These are phyloP conservation scores for Percina caprodes DNA, from an alignment of 2,113 vertebrate species.

Conservation along the genomic window DNA sequence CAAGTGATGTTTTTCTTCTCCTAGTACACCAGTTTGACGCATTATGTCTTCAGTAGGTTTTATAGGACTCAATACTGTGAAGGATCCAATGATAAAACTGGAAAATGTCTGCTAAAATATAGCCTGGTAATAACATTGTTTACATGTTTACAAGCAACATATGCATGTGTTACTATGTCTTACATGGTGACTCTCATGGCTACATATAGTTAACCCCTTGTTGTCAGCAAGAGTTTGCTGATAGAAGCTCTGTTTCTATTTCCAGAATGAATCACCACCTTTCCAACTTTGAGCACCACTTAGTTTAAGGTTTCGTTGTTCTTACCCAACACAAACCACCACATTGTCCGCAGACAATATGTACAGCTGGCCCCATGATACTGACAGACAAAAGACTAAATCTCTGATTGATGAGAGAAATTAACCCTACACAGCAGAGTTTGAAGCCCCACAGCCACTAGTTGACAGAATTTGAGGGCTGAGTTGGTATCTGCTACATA, in stretches of 20 bases:
- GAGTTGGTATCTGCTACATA: slow-evolving; percentile 80
- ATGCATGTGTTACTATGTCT: slow-evolving; percentile 39
- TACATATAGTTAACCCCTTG: slow-evolving; percentile 8
- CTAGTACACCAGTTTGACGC: not conserved
- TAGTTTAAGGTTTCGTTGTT: slow-evolving; percentile 41
- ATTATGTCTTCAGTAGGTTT: slow-evolving; percentile 11
- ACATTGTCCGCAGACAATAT: slow-evolving; percentile 61
- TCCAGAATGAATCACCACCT: slow-evolving; percentile 32
- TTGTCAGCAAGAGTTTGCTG: slow-evolving; percentile 19
- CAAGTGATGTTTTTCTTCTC: not conserved
- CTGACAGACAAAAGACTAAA: slow-evolving; percentile 42
- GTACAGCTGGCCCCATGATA: slow-evolving; percentile 50
- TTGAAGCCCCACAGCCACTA: slow-evolving; percentile 51
- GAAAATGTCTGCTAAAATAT: not conserved
- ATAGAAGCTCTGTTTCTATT: slow-evolving; percentile 30
- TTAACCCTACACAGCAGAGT: slow-evolving; percentile 74
- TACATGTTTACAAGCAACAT: slow-evolving; percentile 25
- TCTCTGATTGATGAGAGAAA: slow-evolving; percentile 61
- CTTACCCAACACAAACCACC: slow-evolving; percentile 36
- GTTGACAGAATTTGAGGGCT: slow-evolving; percentile 63
- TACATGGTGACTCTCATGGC: slow-evolving; percentile 46
- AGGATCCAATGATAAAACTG: not conserved
- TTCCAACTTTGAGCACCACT: slow-evolving; percentile 24
- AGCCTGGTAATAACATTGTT: not conserved
- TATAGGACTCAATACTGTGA: slow-evolving; percentile 18